Percentiles rank a stretch among this genome's conserved stretches.
Evolutionary conservation across 2,797 vertebrate genomes (phyloP).

Genomic region (Halcyon chelicuti): DNA sequence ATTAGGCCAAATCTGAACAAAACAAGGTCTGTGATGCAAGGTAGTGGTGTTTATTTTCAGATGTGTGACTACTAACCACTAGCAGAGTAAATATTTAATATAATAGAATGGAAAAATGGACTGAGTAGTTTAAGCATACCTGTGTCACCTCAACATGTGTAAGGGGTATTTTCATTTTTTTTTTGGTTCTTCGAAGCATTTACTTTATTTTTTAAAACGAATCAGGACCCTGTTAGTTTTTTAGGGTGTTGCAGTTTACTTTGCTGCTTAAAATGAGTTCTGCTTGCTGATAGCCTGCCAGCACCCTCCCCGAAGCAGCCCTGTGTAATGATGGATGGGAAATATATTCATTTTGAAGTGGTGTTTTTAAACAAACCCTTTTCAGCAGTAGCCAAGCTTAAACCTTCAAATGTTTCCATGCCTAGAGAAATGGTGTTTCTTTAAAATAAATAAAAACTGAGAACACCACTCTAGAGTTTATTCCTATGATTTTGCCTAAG

Average conservation of each 20-base stretch:
- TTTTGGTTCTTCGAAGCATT: not conserved
- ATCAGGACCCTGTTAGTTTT: not conserved
- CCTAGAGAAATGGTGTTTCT: not conserved
- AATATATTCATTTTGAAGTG: not conserved
- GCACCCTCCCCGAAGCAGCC: not conserved
- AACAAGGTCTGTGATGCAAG: constrained; percentile 37
- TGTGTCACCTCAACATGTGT: not conserved
- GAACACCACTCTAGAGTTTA: not conserved
- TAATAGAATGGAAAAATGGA: constrained; percentile 18
- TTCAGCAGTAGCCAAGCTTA: not conserved
- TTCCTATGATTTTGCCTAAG: not conserved
- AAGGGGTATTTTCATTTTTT: not conserved
- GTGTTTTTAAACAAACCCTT: not conserved
- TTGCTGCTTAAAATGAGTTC: not conserved
- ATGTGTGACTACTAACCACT: constrained; percentile 19
- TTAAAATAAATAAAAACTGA: not conserved
- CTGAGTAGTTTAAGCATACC: not conserved
- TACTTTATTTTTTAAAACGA: not conserved
- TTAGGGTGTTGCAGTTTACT: not conserved
- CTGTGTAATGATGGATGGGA: not conserved
- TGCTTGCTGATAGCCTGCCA: not conserved
- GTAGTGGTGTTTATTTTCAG: constrained; percentile 43
- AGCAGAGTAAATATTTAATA: constrained; percentile 59
- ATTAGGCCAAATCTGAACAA: not conserved
- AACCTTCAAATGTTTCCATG: not conserved